phyloP scores from a whole-genome alignment of 2,113 vertebrate genomes.

The Plecotus auritus region DNA sequence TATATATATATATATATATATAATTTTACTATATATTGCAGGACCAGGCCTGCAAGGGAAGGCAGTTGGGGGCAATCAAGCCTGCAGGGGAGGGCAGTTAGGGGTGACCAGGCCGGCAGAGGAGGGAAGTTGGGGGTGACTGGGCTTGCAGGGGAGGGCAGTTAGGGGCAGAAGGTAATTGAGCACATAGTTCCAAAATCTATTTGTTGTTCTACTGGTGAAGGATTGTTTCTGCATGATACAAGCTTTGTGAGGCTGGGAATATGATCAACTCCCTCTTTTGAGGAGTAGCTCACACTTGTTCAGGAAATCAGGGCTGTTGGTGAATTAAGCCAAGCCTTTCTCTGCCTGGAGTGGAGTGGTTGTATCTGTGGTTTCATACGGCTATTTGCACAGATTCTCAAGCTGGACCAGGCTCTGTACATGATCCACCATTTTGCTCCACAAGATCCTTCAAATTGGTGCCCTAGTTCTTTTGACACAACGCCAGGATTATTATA shows the following conservation, averaged over 20 bases:
- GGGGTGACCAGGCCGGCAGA: too few relatives aligned
- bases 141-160: too few relatives aligned
- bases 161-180: too few relatives aligned
- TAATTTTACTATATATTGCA: too few relatives aligned
- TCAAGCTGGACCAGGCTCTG: constrained; percentile 99
- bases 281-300: constrained; percentile 98
- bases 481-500: neutral
- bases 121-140: too few relatives aligned
- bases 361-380: constrained; percentile 96
- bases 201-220: constrained; percentile 95
- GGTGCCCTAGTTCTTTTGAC: neutral
- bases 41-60: too few relatives aligned
- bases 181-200: constrained; percentile 98
- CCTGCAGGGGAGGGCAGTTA: too few relatives aligned
- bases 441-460: neutral
- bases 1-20: too few relatives aligned
- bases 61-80: too few relatives aligned
- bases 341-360: constrained; percentile 97
- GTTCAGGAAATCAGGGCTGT: constrained; percentile 97
- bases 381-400: constrained; percentile 99
- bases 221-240: constrained; percentile 95
- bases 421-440: neutral
- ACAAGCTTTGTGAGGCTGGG: constrained; percentile 98
- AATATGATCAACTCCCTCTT: constrained; percentile 97
- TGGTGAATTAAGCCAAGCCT: constrained; percentile 97